Evolutionary conservation across 1,140 invertebrate species (phyloP), one percentile per base, ranked within the genome.

Genomic region (Musca vetustissima): DNA sequence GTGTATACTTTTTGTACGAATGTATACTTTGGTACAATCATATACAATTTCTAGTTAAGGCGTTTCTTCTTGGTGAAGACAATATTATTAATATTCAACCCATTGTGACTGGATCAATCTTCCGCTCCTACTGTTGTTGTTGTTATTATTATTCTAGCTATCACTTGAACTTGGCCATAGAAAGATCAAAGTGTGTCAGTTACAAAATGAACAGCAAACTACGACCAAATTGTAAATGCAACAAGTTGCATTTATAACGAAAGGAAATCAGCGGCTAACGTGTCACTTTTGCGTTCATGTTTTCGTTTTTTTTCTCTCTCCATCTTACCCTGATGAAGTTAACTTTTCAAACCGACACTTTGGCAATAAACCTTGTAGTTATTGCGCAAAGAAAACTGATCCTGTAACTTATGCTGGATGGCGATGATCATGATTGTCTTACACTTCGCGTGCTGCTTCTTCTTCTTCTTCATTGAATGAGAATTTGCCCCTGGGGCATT

Each of bases 181-280:
- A 32, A 36, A 61, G 57, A 61, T 61, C 64, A 66, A 66, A 66
- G 47, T 66, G 64, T 66, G 64, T 66, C 64, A 66, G 64, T 49
- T 61, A 36, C 57, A 61, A 11, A 28, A 32, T 36, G 28, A 24
- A 52, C 64, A 22, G 36, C 52, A 53, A n/a, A 53, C 52, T 22
- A 53, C 52, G 15, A 3, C 3, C 7, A 7, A 53, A 53, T 53
- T 7, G 24, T 53, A 53, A 53, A 24, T 53, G 36, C 36, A 43
- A 43, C 36, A 43, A 43, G 36, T 43, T 43, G 36, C 6, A 43
- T 13, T 2, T 43, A 43, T 43, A 43, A 43, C 36, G 36, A 43
- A 43, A 43, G 36, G 19, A 61, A 61, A 61, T 61, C 57, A 61
- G 36, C 28, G 28, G 57, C 28, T 19, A 61, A 61, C 57, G 19